Base-by-base conservation (phyloP, 2,888 invertebrate species). In the Orchesellides sinensis region DNA sequence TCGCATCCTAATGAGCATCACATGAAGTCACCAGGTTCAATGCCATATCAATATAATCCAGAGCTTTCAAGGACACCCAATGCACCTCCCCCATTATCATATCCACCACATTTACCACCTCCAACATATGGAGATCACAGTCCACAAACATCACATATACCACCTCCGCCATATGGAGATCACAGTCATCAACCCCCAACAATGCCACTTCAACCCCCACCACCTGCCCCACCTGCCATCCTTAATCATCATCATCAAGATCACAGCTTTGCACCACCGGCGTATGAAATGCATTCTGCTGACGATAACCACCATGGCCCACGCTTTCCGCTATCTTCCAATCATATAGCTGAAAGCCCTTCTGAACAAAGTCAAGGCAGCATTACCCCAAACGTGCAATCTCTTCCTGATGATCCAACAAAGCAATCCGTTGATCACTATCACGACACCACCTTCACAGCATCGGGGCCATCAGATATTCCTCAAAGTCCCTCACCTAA, bases 261-360 rank as follows among this genome's bases (percentile, higher is more conserved):
- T 21, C 74, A 40, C 61, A 61, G 40, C 49, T 52, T 56, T 66
- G 61, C 69, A 68, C 63, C 74, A 8, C 8, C n/a, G n/a, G n/a
- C 69, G 32, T 72, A 27, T 17, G 49, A 56, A 27, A 54, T 65
- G 32, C 75, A 45, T 21, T 12, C 32, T 32, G 19, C 45, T 56
- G 12, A 35, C 49, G 54, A 69, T 40, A 59, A 54, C 8, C 49
- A 63, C 23, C 59, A n/a, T 63, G 49, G 35, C 52, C 54, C 75
- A 32, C 47, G 27, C 25, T 40, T 14, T 40, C 40, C 40, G 2
- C 25, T 27, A 2, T 27, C 25, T 32, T 52, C 69, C 29, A 54
- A 52, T 56, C 54, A 80, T 65, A 12, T 80, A 75, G 73, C 73
- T 19, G 65, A 14, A 35, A 75, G 40, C 23, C 54, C 65, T 12